These are phyloP conservation scores for Drosophila testacea DNA, from an alignment of 2,888 invertebrate species.

Conservation along the genomic window DNA sequence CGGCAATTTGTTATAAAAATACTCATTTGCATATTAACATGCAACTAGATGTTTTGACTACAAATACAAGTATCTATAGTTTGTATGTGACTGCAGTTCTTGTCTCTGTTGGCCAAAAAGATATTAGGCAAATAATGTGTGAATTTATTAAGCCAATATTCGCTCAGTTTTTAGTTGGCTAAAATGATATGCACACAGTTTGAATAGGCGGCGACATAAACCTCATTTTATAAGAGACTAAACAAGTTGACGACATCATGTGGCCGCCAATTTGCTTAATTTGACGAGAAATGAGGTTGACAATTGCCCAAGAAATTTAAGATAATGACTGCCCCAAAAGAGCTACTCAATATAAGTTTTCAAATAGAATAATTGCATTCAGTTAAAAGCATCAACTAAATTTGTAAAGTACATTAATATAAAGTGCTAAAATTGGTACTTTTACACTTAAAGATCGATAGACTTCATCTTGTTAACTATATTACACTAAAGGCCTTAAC, in stretches of 20 bases:
- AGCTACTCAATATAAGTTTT: not conserved
- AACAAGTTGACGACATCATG: conserved; percentile 28
- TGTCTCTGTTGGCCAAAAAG: not conserved
- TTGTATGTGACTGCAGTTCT: conserved; percentile 22
- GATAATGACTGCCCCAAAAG: not conserved
- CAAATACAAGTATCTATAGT: not conserved
- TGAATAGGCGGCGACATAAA: conserved; percentile 32
- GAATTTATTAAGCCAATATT: conserved; percentile 51
- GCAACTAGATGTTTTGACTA: conserved; percentile 7
- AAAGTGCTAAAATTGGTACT: too few species aligned
- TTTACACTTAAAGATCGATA: too few species aligned
- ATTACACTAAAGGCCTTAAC: too few species aligned
- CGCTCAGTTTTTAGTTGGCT: conserved; percentile 35
- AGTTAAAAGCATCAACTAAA: not conserved
- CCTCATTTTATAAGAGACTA: conserved; percentile 29
- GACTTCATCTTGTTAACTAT: too few species aligned
- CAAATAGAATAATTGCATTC: too few species aligned
- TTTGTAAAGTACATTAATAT: too few species aligned
- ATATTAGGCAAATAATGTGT: conserved; percentile 21
- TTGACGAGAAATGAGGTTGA: conserved; percentile 50
- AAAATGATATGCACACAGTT: conserved; percentile 33
- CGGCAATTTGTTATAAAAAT: conserved; percentile 76
- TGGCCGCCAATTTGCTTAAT: conserved; percentile 44
- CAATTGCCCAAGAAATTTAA: conserved; percentile 7
- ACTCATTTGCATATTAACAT: conserved; percentile 56